Conservation (phyloP, 2,113 vertebrate species). For the Uria lomvia region DNA sequence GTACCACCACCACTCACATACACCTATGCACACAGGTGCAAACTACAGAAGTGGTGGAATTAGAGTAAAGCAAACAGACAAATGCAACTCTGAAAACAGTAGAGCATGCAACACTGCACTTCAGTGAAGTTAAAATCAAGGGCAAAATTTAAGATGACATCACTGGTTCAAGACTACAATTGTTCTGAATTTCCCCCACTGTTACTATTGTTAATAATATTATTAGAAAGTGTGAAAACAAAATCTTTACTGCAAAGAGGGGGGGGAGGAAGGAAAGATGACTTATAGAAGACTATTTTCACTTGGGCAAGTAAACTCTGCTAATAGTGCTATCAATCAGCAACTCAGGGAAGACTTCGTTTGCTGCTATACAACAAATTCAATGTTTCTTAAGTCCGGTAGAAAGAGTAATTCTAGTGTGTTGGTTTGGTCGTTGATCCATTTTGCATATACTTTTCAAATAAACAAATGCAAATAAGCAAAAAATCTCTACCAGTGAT, state of each 20-base stretch:
- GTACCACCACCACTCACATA: neutral
- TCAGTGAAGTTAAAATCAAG: neutral
- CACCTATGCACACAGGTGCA: neutral
- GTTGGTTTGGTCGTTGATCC: neutral
- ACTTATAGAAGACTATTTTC: neutral
- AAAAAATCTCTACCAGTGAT: neutral
- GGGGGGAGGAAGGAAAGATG: neutral
- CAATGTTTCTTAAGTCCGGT: neutral
- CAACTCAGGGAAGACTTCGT: neutral
- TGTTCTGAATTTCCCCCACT: neutral
- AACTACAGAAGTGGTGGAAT: rapidly evolving
- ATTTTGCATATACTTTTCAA: neutral
- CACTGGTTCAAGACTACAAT: neutral
- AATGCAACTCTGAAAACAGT: neutral
- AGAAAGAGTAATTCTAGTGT: neutral
- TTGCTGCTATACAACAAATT: neutral
- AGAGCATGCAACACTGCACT: neutral
- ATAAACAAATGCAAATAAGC: neutral
- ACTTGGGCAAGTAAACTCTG: neutral
- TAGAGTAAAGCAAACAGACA: neutral
- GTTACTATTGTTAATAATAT: neutral
- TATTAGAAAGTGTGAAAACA: neutral
- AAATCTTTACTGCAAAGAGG: neutral
- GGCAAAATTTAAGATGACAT: neutral
- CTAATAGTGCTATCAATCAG: neutral